Evolutionary conservation across 2,888 invertebrate species (phyloP), one percentile per base, ranked within the genome.

Genomic region (Leucophenga maculata): DNA sequence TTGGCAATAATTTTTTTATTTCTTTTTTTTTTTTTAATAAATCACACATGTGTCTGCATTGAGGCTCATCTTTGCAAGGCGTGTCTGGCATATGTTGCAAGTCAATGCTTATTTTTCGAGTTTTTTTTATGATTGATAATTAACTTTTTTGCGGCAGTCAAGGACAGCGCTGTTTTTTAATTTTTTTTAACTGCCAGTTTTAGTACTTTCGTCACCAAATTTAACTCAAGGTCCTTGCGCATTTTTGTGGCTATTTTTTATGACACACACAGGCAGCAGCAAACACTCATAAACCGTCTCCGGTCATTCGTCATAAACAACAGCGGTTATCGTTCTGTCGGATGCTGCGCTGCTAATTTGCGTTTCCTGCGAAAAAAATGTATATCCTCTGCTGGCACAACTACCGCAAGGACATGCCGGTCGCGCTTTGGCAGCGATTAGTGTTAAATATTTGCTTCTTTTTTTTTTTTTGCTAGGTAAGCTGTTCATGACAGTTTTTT

Each of bases 341-440:
- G 74, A 72, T 77, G 74, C 74, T 69, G 74, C 62, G 50, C 73
- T 71, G 79, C 74, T 82, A 81, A 81, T 82, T 83, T 82, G 80
- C 75, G 74, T 76, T 80, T 83, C 82, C 81, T 78, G 74, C 75
- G 78, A 60, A 83, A 60, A 83, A 80, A 81, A 78, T 72, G 72
- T 64, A 13, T 50, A n/a, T 50, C 39, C 31, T 13, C 54, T 4
- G 11, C 16, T 14, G 67, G 22, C 26, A 18, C 48, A 16, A 48
- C 39, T 66, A 69, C 73, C 64, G 68, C 80, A 6, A 57, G 48
- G 55, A 50, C 14, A 50, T 50, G 16, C 50, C 6, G 13, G 16
- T 16, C 6, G 13, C 46, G 18, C 18, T 64, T 22, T 65, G 54
- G 60, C 39, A 39, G 39, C 1, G 39, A 39, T 16, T 32, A 31